Conservation (phyloP, 2,888 invertebrate species). For the Dexiosoma caninum region DNA sequence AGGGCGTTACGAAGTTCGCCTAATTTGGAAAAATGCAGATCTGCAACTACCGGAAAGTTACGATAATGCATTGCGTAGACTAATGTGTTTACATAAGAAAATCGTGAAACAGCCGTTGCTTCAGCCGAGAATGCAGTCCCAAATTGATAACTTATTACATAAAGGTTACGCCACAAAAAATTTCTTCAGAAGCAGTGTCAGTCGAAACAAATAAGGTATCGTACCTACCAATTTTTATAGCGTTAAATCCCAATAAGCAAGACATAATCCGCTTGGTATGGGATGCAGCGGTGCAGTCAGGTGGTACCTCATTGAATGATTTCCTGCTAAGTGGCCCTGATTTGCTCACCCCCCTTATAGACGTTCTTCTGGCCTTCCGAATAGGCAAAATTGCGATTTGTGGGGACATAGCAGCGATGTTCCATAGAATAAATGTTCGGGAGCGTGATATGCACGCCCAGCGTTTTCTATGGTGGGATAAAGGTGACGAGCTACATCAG, state of each 20-base stretch:
- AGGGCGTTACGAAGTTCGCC: conserved; percentile 3
- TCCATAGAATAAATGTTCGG: conserved; percentile 38
- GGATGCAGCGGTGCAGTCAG: conserved; percentile 28
- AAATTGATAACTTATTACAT: not conserved
- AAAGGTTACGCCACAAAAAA: conserved; percentile 21
- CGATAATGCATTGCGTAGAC: not conserved
- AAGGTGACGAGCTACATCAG: no score
- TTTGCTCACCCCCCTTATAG: conserved; percentile 2
- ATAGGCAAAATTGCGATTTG: conserved; percentile 19
- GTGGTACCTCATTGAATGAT: conserved; percentile 18
- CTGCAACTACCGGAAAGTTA: conserved; percentile 22
- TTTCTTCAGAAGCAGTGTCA: not conserved
- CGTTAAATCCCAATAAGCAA: conserved; percentile 63
- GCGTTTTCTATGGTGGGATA: conserved; percentile 52
- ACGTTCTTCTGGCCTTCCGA: not conserved
- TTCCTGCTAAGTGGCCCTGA: conserved; percentile 10
- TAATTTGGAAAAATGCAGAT: conserved; percentile 33
- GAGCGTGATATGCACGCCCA: conserved; percentile 38
- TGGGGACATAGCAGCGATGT: conserved; percentile 57
- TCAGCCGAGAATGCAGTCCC: not conserved
- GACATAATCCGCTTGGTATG: conserved; percentile 18
- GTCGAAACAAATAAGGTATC: not conserved
- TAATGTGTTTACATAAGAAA: conserved; percentile 10
- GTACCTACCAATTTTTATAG: conserved; percentile 15
- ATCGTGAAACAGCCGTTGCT: not conserved